These are phyloP conservation scores for Mormyrus lacerda DNA, from an alignment of 2,113 vertebrate genomes.

Conservation along the genomic window DNA sequence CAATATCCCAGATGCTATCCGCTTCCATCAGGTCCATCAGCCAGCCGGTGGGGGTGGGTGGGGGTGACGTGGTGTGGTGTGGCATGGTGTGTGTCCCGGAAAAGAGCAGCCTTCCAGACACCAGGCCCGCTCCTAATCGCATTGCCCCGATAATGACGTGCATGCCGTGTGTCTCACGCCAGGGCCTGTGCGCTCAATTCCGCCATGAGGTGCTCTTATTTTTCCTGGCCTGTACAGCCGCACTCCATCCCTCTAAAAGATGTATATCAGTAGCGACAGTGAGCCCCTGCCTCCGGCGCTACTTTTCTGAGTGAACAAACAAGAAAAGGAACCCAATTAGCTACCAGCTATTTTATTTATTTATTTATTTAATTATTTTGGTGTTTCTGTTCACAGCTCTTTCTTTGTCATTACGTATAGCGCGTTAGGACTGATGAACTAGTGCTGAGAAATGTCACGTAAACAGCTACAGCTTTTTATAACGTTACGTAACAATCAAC, in stretches of 20 bases:
- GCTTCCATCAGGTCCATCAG: constrained; percentile 24
- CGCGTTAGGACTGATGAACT: background rate
- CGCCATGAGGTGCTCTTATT: constrained; percentile 13
- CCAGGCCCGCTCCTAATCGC: constrained; percentile 7
- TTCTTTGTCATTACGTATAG: background rate
- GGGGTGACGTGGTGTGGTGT: background rate
- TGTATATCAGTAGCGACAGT: background rate
- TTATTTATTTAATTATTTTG: too few species aligned
- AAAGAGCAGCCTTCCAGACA: background rate
- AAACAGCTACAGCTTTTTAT: background rate
- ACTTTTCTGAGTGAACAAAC: constrained; percentile 23
- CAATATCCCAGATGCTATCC: constrained; percentile 28
- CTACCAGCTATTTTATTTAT: background rate
- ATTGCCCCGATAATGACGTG: background rate
- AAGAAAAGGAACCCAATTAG: constrained; percentile 10
- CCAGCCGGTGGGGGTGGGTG: background rate
- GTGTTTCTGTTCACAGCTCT: background rate
- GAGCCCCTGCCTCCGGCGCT: background rate
- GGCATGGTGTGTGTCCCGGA: background rate
- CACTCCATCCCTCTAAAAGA: constrained; percentile 19
- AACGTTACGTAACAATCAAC: background rate
- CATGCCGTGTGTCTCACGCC: background rate
- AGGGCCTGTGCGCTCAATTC: constrained; percentile 1
- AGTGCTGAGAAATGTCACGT: background rate
- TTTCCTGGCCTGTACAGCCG: constrained; percentile 17